phyloP scores from a whole-genome alignment of 2,113 vertebrate species.

The Elachura formosa region DNA sequence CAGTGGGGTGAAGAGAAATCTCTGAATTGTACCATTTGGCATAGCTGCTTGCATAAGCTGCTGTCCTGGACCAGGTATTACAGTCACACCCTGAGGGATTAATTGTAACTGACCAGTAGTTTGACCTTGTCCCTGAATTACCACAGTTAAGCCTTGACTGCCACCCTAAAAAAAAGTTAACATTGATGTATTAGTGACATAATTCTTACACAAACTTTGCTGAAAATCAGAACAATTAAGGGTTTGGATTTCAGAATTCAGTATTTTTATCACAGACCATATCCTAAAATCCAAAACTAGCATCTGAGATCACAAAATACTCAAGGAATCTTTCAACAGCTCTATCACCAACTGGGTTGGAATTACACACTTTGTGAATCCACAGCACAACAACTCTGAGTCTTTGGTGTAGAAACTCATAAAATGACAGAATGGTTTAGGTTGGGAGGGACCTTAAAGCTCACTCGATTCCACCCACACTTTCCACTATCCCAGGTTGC shows the following conservation, averaged over 20 bases:
- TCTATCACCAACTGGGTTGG: background rate
- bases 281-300: background rate
- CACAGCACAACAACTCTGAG: background rate
- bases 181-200: background rate
- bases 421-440: background rate
- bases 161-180: slow-evolving; percentile 75
- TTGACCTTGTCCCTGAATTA: slow-evolving; percentile 98
- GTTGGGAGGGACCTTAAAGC: background rate
- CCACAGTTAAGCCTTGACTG: slow-evolving; percentile 93
- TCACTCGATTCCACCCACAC: background rate
- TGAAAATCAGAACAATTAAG: background rate
- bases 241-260: background rate
- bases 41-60: slow-evolving; percentile 98
- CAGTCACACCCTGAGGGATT: slow-evolving; percentile 92
- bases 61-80: slow-evolving; percentile 93
- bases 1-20: slow-evolving; percentile 94
- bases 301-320: background rate
- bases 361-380: background rate
- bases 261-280: background rate
- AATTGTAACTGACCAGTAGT: slow-evolving; percentile 96
- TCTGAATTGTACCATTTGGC: slow-evolving; percentile 95
- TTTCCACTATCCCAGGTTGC: background rate
- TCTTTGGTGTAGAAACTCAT: background rate
- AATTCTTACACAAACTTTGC: background rate
- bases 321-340: background rate